Conservation (phyloP, 2,797 vertebrate genomes). For the Chelidonichthys spinosus region DNA sequence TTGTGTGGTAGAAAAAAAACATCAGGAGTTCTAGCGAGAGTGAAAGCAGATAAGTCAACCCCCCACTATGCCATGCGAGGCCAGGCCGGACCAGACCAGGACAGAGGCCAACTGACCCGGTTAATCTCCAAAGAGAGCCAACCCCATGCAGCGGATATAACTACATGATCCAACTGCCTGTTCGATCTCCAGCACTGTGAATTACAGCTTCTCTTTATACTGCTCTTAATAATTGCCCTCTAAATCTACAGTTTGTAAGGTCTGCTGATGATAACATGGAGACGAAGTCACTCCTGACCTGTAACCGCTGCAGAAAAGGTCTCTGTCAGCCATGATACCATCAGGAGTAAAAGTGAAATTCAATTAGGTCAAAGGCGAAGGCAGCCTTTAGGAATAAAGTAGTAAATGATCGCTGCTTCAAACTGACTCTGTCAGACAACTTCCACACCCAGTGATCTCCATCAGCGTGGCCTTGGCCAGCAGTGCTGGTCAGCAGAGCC, state of each 20-base stretch:
- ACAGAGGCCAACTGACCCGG: slow-evolving; percentile 55
- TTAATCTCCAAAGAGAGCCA: slow-evolving; percentile 64
- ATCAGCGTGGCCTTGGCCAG: slow-evolving; percentile 35
- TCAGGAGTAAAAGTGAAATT: slow-evolving; percentile 31
- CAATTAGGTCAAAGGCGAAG: slow-evolving; percentile 29
- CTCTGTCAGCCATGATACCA: slow-evolving; percentile 56
- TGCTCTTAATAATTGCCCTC: neutral
- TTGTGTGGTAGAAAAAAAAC: slow-evolving; percentile 25
- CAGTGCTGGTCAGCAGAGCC: slow-evolving; percentile 9
- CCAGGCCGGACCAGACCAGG: slow-evolving; percentile 20
- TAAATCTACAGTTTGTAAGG: neutral
- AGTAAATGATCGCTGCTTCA: slow-evolving; percentile 7
- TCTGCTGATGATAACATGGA: slow-evolving; percentile 35
- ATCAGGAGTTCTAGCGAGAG: slow-evolving; percentile 48
- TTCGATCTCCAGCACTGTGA: neutral
- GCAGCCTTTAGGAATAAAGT: neutral
- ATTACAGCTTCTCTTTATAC: slow-evolving; percentile 3
- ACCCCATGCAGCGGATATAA: slow-evolving; percentile 29
- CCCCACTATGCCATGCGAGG: slow-evolving; percentile 14
- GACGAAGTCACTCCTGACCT: slow-evolving; percentile 43
- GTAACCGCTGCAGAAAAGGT: slow-evolving; percentile 57
- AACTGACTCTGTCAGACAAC: slow-evolving; percentile 14
- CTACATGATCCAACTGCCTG: slow-evolving; percentile 17
- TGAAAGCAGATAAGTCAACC: slow-evolving; percentile 58
- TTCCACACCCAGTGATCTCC: slow-evolving; percentile 47